phyloP scores from a whole-genome alignment of 2,888 invertebrate genomes.

The Drosophila pegasa region DNA sequence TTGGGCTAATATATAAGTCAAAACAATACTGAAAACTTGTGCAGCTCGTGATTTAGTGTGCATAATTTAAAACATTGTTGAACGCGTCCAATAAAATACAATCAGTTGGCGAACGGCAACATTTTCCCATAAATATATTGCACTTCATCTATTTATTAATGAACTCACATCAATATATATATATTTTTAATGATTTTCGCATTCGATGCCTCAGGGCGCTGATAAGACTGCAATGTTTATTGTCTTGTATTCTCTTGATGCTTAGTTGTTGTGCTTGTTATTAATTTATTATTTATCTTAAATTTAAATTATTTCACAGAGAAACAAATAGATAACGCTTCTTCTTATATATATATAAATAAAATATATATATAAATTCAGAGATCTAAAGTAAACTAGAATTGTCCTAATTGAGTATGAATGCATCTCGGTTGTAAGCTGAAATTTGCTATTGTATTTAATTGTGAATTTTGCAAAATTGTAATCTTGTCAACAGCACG shows the following conservation, averaged over 20 bases:
- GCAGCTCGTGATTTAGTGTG: constrained; percentile 44
- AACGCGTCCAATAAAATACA: constrained; percentile 25
- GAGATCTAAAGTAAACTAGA: too few relatives aligned
- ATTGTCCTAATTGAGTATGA: neutral
- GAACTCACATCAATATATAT: constrained; percentile 6
- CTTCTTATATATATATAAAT: too few relatives aligned
- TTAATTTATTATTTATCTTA: neutral
- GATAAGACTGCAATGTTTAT: neutral
- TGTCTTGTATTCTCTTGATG: neutral
- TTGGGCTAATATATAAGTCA: constrained; percentile 54
- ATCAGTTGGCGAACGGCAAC: constrained; percentile 14
- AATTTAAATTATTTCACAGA: constrained; percentile 4
- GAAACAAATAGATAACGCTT: too few relatives aligned
- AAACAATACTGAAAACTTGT: constrained; percentile 57
- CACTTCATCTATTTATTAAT: constrained; percentile 24
- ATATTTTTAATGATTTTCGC: neutral
- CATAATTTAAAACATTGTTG: constrained; percentile 40
- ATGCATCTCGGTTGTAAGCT: neutral
- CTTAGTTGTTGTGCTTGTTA: neutral
- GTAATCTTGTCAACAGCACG: neutral
- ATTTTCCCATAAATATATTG: constrained; percentile 12
- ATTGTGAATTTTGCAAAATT: neutral
- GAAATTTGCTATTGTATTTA: neutral
- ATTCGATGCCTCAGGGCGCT: neutral
- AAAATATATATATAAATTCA: too few relatives aligned